These are phyloP conservation scores for Cryptocheilus praepositus DNA, from an alignment of 2,888 invertebrate genomes.

Conservation along the genomic window DNA sequence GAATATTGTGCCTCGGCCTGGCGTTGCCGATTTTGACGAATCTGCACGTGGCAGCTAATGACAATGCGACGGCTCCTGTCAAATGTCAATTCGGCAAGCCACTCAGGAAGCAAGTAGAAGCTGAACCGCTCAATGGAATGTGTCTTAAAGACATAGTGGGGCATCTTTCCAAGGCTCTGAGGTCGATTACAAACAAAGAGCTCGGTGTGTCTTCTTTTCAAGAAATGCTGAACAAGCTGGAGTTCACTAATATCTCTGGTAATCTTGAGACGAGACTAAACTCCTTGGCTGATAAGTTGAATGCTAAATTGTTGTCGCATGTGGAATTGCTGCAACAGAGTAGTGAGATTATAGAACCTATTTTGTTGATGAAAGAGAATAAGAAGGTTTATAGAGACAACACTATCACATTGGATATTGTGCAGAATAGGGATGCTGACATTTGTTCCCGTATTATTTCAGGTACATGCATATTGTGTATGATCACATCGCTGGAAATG, in stretches of 20 bases:
- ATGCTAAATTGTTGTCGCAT: slow-evolving; percentile 62
- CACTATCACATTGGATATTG: slow-evolving; percentile 38
- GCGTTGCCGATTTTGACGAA: background rate
- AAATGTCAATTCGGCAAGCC: slow-evolving; percentile 68
- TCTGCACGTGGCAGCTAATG: slow-evolving; percentile 11
- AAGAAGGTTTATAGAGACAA: slow-evolving; percentile 46
- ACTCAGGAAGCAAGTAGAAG: slow-evolving; percentile 67
- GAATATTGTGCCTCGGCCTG: slow-evolving; percentile 1
- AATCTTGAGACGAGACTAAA: slow-evolving; percentile 56
- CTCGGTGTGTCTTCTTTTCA: slow-evolving; percentile 68
- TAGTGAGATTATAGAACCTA: slow-evolving; percentile 60
- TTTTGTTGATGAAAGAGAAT: slow-evolving; percentile 54
- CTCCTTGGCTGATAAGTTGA: slow-evolving; percentile 61
- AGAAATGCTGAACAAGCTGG: slow-evolving; percentile 63
- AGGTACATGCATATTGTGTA: slow-evolving; percentile 49
- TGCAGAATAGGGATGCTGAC: slow-evolving; percentile 49
- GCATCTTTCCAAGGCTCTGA: slow-evolving; percentile 62
- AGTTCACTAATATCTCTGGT: slow-evolving; percentile 60
- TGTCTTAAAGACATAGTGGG: slow-evolving; percentile 69
- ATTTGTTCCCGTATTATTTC: slow-evolving; percentile 64
- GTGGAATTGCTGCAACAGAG: slow-evolving; percentile 60
- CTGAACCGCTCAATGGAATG: slow-evolving; percentile 66
- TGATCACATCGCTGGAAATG: background rate
- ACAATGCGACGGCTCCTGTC: slow-evolving; percentile 2
- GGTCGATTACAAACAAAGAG: slow-evolving; percentile 63